Evolutionary conservation across 2,888 invertebrate species (phyloP).

Genomic region (Leptinotarsa juncta): DNA sequence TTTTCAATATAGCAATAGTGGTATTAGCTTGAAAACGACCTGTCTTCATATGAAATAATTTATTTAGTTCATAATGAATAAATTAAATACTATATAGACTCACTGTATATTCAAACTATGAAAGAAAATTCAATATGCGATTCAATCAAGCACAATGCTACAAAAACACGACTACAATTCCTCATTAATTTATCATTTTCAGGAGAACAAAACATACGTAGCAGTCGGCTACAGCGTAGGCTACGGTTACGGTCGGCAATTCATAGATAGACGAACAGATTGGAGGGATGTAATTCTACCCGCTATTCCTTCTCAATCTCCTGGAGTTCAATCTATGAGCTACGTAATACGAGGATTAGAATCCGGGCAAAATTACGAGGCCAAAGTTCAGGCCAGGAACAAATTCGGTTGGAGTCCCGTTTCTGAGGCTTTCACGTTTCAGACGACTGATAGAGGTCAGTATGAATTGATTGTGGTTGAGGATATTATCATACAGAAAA

Average conservation of each 20-base stretch:
- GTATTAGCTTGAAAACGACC: too few relatives aligned
- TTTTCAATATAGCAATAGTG: too few relatives aligned
- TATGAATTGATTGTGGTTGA: constrained; percentile 41
- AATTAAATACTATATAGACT: too few relatives aligned
- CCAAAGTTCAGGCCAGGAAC: constrained; percentile 75
- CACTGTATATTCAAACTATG: too few relatives aligned
- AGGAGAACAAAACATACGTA: constrained; percentile 62
- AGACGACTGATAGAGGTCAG: constrained; percentile 74
- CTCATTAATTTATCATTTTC: constrained; percentile 33
- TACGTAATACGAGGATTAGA: constrained; percentile 76
- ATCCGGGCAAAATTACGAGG: constrained; percentile 75
- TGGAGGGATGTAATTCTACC: constrained; percentile 73
- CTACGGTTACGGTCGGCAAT: constrained; percentile 59
- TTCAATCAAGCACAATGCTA: too few relatives aligned
- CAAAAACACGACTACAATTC: neutral
- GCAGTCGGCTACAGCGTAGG: constrained; percentile 57
- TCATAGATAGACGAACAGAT: constrained; percentile 66
- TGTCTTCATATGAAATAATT: too few relatives aligned
- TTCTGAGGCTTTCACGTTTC: constrained; percentile 73
- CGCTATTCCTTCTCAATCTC: constrained; percentile 64
- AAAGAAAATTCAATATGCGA: too few relatives aligned
- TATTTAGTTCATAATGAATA: too few relatives aligned
- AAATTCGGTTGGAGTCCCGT: constrained; percentile 76
- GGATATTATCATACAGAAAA: neutral
- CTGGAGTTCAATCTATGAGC: constrained; percentile 73